phyloP scores from a whole-genome alignment of 1,140 invertebrate genomes.

The Bombus difficillimus region DNA sequence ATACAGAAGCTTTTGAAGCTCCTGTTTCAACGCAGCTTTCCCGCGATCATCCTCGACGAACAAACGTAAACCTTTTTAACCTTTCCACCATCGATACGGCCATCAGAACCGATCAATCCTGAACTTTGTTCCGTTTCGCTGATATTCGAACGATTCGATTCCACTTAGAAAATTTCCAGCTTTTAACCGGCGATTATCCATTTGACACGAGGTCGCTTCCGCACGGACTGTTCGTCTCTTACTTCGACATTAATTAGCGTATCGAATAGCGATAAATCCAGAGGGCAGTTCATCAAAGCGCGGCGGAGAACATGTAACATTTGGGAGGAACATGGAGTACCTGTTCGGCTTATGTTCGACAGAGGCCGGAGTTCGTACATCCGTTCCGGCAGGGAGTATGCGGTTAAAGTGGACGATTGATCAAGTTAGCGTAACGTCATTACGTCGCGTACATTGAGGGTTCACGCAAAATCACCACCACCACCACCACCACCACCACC shows the following conservation, averaged over 20 bases:
- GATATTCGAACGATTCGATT: not conserved
- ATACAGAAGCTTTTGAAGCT: not conserved
- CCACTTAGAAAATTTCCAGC: too few relatives aligned
- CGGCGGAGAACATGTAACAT: constrained; percentile 39
- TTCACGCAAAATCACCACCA: constrained; percentile 64
- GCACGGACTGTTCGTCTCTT: constrained; percentile 25
- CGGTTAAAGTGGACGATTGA: constrained; percentile 71
- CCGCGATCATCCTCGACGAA: not conserved
- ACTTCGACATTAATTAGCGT: constrained; percentile 49
- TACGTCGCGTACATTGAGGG: constrained; percentile 67
- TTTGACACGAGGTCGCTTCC: not conserved
- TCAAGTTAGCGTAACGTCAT: constrained; percentile 76
- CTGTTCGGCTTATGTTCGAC: constrained; percentile 70
- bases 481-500: constrained; percentile 17
- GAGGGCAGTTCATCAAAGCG: constrained; percentile 45
- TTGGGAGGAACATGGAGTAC: constrained; percentile 63
- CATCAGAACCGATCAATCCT: not conserved
- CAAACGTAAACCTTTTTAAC: not conserved
- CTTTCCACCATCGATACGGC: not conserved
- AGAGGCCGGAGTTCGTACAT: constrained; percentile 48
- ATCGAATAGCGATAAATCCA: constrained; percentile 70
- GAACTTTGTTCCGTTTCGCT: not conserved
- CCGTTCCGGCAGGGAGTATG: constrained; percentile 14
- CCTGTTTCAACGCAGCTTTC: not conserved
- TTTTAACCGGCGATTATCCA: not conserved